These are phyloP conservation scores for Holacanthus passer DNA, from an alignment of 2,113 vertebrate genomes.

Conservation along the genomic window DNA sequence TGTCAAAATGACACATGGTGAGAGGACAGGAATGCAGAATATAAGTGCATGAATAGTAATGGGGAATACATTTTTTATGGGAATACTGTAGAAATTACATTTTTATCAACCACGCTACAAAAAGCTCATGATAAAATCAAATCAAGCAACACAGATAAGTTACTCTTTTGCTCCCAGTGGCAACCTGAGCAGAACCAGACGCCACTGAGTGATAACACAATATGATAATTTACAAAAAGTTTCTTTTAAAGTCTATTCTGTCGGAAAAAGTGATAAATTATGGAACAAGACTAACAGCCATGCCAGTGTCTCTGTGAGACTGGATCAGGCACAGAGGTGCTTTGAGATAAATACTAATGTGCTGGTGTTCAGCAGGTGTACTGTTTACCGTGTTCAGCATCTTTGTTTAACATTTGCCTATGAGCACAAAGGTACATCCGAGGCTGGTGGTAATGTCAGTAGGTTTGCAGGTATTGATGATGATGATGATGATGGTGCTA, in stretches of 20 bases:
- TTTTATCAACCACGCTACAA: slow-evolving; percentile 1
- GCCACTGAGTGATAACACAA: not conserved
- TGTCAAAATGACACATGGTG: slow-evolving; percentile 59
- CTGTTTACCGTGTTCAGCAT: not conserved
- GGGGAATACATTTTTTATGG: not conserved
- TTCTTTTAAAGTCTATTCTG: not conserved
- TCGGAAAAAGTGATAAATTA: not conserved
- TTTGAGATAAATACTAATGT: not conserved
- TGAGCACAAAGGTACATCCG: not conserved
- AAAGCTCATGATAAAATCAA: not conserved
- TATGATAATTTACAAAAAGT: not conserved
- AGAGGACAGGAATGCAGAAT: slow-evolving; percentile 8
- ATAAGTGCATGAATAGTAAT: not conserved
- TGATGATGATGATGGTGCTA: not conserved
- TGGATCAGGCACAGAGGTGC: not conserved
- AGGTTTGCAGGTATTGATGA: not conserved
- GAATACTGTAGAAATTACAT: not conserved
- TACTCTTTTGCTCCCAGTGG: not conserved
- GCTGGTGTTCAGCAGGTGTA: not conserved
- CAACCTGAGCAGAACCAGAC: not conserved
- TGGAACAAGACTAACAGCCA: not conserved
- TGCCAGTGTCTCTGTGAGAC: not conserved
- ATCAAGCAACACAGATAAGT: not conserved
- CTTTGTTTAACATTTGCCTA: not conserved
- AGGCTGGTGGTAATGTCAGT: not conserved